Evolutionary conservation across 2,113 vertebrate genomes (phyloP), one percentile per base, ranked within the genome.

Genomic region (Cryptoleucopteryx plumbea): DNA sequence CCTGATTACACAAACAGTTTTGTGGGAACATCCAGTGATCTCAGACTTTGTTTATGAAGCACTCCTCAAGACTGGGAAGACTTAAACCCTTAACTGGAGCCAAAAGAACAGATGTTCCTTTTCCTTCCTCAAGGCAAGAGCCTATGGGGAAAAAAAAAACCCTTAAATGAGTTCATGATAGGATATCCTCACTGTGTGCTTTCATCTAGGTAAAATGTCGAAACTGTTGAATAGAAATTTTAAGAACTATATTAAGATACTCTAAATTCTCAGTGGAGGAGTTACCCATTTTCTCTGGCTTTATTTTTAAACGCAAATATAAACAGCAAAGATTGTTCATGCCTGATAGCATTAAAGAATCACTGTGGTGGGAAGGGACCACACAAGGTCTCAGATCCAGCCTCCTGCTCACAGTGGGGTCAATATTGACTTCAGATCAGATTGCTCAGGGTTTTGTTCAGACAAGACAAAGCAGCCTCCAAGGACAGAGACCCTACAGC

Each of bases 1-100:
- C 80, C 63, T 72, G 88, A 75, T 91, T 86, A 78, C 72, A 96
- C 88, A 96, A 97, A 96, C 77, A 93, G 45, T 84, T 96, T 96
- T 92, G 70, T 96, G 95, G 94, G 95, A 97, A 97, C 86, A 95
- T 94, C 53, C 90, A 96, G 83, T 90, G 94, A 97, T 95, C 93
- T 96, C 94, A 89, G 84, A n/a, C 55, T 95, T 98, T 97, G 94
- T 97, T 98, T 98, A 96, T 77, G 66, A 74, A 98, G 90, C 13
- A 29, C 79, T 96, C 83, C 96, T 97, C 77, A 95, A 93, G 82
- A 97, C 93, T 94, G 97, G 86, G 93, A 96, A 97, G 94, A 63
- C 87, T 97, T 96, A 97, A 97, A 79, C 67, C 56, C 86, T 88
- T 91, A 81, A 92, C 56, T 55, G 92, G 90, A 94, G 87, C 89